Evolutionary conservation across 2,113 vertebrate genomes (phyloP).

Genomic region (Felis catus): DNA sequence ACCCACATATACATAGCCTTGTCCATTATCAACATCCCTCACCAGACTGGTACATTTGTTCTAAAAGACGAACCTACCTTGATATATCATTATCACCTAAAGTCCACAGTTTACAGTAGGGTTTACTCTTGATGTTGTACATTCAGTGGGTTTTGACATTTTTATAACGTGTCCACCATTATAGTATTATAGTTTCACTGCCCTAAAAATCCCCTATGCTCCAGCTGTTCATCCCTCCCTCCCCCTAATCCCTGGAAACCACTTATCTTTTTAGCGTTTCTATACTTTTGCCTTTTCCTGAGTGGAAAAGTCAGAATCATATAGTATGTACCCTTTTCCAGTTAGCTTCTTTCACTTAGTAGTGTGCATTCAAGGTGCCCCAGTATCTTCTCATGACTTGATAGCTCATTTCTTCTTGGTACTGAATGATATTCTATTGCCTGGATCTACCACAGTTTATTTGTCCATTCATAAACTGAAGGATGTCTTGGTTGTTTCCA

Average conservation of each 20-base stretch:
- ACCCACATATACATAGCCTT: background rate
- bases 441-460: background rate
- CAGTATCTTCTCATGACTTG: background rate
- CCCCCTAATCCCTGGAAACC: background rate
- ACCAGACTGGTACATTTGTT: background rate
- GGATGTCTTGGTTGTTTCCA: background rate
- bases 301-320: background rate
- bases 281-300: background rate
- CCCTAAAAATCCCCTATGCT: background rate
- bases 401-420: conserved; percentile 1
- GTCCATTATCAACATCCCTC: background rate
- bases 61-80: background rate
- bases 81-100: background rate
- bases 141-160: background rate
- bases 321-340: background rate
- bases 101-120: background rate
- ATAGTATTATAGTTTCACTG: background rate
- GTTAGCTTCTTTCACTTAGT: background rate
- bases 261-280: background rate
- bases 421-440: background rate
- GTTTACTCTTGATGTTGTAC: background rate
- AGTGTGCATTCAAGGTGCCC: background rate
- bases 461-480: background rate
- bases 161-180: background rate
- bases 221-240: background rate